A percentile compares a stretch with the other conserved stretches of the same genome.
These are phyloP conservation scores for Channallabes apus DNA, from an alignment of 2,797 vertebrate genomes.

Conservation along the genomic window DNA sequence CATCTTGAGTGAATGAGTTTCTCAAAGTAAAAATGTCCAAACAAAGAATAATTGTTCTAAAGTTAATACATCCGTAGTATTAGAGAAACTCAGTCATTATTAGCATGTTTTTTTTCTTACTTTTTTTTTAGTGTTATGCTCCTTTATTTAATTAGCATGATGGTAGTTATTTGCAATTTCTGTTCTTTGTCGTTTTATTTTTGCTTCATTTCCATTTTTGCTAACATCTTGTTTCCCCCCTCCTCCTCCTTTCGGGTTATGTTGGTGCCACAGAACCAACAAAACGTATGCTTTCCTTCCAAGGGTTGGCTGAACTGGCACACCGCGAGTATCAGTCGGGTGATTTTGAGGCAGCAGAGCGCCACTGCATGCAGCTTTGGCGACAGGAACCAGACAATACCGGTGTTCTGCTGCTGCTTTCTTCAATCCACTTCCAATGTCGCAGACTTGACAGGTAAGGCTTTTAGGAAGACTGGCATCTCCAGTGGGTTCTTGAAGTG, in stretches of 20 bases:
- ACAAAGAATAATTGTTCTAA: background rate
- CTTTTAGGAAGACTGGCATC: background rate
- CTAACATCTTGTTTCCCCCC: conserved; percentile 91
- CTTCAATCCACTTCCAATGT: conserved; percentile 99
- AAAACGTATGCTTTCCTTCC: conserved; percentile 99
- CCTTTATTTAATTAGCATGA: background rate
- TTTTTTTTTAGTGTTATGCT: background rate
- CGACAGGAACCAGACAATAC: conserved; percentile 99
- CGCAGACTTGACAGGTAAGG: conserved; percentile 97
- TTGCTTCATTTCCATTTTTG: conserved; percentile 83
- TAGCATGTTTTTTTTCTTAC: background rate
- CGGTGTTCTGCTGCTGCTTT: conserved; percentile 94
- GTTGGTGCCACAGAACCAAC: conserved; percentile 99
- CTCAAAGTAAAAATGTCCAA: background rate
- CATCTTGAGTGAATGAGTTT: conserved; percentile 26
- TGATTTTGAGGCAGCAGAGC: conserved; percentile 98
- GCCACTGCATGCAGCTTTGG: conserved; percentile 99
- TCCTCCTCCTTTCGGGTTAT: conserved; percentile 78
- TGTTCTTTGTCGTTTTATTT: conserved; percentile 51
- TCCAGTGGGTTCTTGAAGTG: background rate
- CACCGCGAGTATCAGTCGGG: conserved; percentile 99
- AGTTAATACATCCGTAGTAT: background rate
- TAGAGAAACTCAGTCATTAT: conserved; percentile 8
- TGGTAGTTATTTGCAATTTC: conserved; percentile 10
- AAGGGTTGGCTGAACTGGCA: conserved; percentile 99